Evolutionary conservation across 2,113 vertebrate genomes (phyloP), one percentile per base, ranked within the genome.

Genomic region (Dromiciops gliroides): DNA sequence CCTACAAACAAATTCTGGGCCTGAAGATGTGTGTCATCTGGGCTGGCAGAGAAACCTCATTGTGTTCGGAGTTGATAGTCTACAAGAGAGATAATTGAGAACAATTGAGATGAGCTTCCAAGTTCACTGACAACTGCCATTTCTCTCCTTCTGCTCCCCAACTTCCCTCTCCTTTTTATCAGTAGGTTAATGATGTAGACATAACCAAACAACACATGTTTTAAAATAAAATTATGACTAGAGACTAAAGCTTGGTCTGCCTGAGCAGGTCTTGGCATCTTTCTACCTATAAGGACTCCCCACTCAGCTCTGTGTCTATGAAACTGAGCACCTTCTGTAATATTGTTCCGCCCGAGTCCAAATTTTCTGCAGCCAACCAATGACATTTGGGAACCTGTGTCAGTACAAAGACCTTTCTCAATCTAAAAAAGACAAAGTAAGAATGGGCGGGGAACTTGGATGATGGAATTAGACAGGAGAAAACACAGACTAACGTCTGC

Each of bases 61-160:
- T 99, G 99, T 1, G 99, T 99, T 95, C 99, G 98, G 50, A 99
- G 99, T 96, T 99, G 99, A 97, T 99, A 99, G 95, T 99, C 99
- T 99, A 91, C 28, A 96, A 93, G 23, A 37, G 67, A 83, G 6
- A 83, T 22, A 83, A 83, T 83, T 83, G 67, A 83, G 67, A 83
- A 83, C 31, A 60, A 31, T 3, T 44, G n/a, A 83, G 67, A 83
- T 44, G 67, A 67, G 12, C 60, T 37, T 67, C 31, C n/a, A 23
- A 44, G 19, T 83, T 44, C 19, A 83, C 19, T 83, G 67, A 44
- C 19, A 83, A 44, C n/a, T 83, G n/a, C 56, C 11, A 31, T 23
- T 83, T 22, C 44, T 44, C n/a, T 44, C 7, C 56, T 56, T 10
- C 52, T 56, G 53, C 3, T 37, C 31, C 37, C 31, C 31, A 11